phyloP scores from a whole-genome alignment of 1,140 invertebrate species.

The Drosophila asahinai region DNA sequence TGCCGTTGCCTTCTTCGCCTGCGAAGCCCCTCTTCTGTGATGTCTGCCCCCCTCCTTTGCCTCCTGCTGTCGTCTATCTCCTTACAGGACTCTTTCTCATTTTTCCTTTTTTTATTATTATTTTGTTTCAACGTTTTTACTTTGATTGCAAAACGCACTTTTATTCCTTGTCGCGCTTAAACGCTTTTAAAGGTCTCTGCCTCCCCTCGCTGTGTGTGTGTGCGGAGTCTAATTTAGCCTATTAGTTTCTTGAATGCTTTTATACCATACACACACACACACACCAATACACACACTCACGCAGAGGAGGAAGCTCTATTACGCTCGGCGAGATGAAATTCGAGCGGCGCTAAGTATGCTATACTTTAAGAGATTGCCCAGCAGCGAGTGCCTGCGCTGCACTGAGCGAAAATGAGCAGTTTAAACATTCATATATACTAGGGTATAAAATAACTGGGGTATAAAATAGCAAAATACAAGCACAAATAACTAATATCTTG shows the following conservation, averaged over 20 bases:
- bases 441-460: too few relatives aligned
- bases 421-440: too few relatives aligned
- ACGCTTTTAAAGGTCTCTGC: conserved; percentile 65
- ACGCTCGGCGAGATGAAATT: conserved; percentile 27
- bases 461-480: neutral
- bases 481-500: neutral
- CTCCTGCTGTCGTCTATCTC: conserved; percentile 7
- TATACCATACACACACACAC: conserved; percentile 33
- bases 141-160: conserved; percentile 81
- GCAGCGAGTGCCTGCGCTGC: neutral
- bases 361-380: conserved; percentile 20
- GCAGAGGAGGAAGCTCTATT: conserved; percentile 8
- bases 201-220: conserved; percentile 12
- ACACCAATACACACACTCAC: conserved; percentile 5
- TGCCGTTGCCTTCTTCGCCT: neutral
- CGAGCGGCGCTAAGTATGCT: conserved; percentile 25
- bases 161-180: conserved; percentile 74
- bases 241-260: conserved; percentile 76
- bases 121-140: conserved; percentile 65
- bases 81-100: neutral
- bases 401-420: conserved; percentile 7
- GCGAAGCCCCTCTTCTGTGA: conserved; percentile 6
- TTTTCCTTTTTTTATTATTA: conserved; percentile 12
- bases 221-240: conserved; percentile 70
- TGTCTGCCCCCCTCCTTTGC: conserved; percentile 4